phyloP scores from a whole-genome alignment of 1,140 invertebrate genomes.

The Listronotus bonariensis region DNA sequence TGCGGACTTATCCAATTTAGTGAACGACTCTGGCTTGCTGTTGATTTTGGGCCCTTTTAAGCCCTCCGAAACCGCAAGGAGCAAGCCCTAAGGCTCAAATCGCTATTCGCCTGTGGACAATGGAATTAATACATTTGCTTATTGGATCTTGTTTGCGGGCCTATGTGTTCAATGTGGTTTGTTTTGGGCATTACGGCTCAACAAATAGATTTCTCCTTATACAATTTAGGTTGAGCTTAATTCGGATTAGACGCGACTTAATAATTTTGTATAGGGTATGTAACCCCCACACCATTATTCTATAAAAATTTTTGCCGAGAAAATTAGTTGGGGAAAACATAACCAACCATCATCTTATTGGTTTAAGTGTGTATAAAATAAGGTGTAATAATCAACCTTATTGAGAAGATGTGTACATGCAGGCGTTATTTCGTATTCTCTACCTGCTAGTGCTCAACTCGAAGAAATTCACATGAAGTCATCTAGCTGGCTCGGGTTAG shows the following conservation, averaged over 20 bases:
- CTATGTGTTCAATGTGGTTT: conserved; percentile 25
- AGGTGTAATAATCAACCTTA: too few relatives aligned
- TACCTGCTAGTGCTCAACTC: too few relatives aligned
- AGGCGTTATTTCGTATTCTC: too few relatives aligned
- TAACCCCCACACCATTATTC: too few relatives aligned
- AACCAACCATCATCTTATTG: too few relatives aligned
- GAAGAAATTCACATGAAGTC: too few relatives aligned
- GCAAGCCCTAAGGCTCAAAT: conserved; percentile 7
- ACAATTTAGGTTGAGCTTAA: conserved; percentile 1
- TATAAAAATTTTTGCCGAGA: too few relatives aligned
- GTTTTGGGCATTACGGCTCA: conserved; percentile 16
- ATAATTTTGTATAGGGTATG: too few relatives aligned
- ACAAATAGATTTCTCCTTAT: conserved; percentile 31
- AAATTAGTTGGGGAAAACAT: too few relatives aligned
- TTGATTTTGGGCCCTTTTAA: conserved; percentile 24
- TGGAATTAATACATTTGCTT: conserved; percentile 36
- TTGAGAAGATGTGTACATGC: too few relatives aligned
- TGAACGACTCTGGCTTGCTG: conserved; percentile 3
- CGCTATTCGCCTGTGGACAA: conserved; percentile 29
- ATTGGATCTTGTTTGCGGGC: conserved; percentile 33
- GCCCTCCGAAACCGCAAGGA: conserved; percentile 14
- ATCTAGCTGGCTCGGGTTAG: too few relatives aligned
- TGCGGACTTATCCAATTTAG: conserved; percentile 34
- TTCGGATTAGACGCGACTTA: neutral
- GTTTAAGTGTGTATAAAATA: too few relatives aligned